Percentiles rank a stretch among this genome's conserved stretches.
phyloP scores from a whole-genome alignment of 2,113 vertebrate genomes.

The Solenodon paradoxus region DNA sequence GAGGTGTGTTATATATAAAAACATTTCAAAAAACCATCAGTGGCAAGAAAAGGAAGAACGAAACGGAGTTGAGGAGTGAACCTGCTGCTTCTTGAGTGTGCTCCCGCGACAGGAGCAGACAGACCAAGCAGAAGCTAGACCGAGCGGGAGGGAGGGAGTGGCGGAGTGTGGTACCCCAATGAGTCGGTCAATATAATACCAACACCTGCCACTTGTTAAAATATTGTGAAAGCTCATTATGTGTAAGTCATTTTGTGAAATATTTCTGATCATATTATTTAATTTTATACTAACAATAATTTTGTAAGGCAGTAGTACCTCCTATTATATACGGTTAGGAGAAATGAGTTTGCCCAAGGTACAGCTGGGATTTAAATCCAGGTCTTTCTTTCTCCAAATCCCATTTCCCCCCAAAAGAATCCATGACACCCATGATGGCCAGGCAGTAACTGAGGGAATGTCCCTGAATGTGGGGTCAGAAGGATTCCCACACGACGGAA shows the following conservation, averaged over 20 bases:
- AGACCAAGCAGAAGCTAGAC: background rate
- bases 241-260: background rate
- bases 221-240: background rate
- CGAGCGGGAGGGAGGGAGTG: background rate
- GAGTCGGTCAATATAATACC: too few species aligned
- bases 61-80: background rate
- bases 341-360: background rate
- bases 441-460: background rate
- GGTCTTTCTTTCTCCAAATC: background rate
- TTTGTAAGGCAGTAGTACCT: background rate
- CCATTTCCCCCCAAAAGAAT: background rate
- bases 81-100: background rate
- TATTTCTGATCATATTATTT: background rate
- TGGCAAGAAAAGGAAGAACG: background rate
- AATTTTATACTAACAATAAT: background rate
- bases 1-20: background rate
- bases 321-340: background rate
- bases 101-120: background rate
- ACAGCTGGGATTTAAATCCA: background rate
- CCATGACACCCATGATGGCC: rapidly evolving
- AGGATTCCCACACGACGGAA: rapidly evolving
- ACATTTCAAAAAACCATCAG: background rate
- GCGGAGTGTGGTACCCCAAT: too few species aligned
- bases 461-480: background rate
- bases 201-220: background rate